phyloP scores from a whole-genome alignment of 1,140 invertebrate species.

The Bombus pascuorum region DNA sequence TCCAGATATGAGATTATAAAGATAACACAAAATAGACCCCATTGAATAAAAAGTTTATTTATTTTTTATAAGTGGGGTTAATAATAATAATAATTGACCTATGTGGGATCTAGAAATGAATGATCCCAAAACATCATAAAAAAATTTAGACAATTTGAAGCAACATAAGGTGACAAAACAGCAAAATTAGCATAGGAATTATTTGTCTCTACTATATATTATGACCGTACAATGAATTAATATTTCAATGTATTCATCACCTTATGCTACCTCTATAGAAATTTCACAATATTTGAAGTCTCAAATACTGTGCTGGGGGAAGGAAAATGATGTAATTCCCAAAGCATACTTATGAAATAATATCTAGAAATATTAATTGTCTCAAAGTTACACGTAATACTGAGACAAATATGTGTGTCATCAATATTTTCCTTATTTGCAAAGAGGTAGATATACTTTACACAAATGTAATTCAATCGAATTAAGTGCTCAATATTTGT shows the following conservation, averaged over 20 bases:
- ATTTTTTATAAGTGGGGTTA: slow-evolving; percentile 69
- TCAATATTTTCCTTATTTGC: not conserved
- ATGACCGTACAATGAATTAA: not conserved
- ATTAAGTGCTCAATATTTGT: slow-evolving; percentile 10
- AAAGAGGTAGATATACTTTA: slow-evolving; percentile 21
- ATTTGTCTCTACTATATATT: not conserved
- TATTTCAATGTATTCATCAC: slow-evolving; percentile 63
- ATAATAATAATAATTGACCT: slow-evolving; percentile 57
- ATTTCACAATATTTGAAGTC: slow-evolving; percentile 60
- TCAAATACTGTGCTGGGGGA: slow-evolving; percentile 64
- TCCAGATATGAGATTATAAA: slow-evolving; percentile 48
- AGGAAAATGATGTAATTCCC: slow-evolving; percentile 43
- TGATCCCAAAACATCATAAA: slow-evolving; percentile 77
- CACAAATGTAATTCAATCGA: slow-evolving; percentile 10
- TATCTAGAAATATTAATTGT: slow-evolving; percentile 26
- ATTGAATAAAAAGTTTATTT: slow-evolving; percentile 73
- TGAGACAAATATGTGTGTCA: not conserved
- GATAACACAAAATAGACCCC: slow-evolving; percentile 63
- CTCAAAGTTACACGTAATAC: slow-evolving; percentile 22
- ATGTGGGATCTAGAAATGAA: slow-evolving; percentile 79
- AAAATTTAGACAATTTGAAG: slow-evolving; percentile 79
- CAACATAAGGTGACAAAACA: slow-evolving; percentile 75
- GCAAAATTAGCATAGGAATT: not conserved
- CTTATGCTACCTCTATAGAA: slow-evolving; percentile 77
- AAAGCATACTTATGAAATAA: slow-evolving; percentile 34